These are phyloP conservation scores for Odontocolon sp. DNA, from an alignment of 2,888 invertebrate species.

Conservation along the genomic window DNA sequence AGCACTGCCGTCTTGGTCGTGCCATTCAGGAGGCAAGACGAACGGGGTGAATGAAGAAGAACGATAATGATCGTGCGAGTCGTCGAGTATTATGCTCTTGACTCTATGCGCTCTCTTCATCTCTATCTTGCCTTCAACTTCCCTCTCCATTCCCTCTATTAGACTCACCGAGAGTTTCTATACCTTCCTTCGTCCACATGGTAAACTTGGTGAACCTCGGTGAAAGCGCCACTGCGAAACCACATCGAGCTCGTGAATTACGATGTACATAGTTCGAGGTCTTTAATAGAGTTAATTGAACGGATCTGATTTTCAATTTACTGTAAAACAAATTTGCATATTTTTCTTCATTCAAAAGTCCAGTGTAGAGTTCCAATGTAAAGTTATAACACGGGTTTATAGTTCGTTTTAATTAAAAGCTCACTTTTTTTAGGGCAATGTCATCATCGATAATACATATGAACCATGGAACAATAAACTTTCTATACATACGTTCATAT, in stretches of 20 bases:
- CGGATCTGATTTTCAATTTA: neutral
- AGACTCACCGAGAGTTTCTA: slow-evolving; percentile 15
- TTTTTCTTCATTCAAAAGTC: neutral
- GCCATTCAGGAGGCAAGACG: slow-evolving; percentile 46
- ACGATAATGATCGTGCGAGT: slow-evolving; percentile 50
- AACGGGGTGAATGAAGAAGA: slow-evolving; percentile 44
- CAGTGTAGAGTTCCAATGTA: no score
- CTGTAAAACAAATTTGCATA: neutral
- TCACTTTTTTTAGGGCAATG: neutral
- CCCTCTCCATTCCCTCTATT: neutral
- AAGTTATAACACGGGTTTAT: neutral
- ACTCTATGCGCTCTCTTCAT: slow-evolving; percentile 45
- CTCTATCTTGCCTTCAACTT: slow-evolving; percentile 9
- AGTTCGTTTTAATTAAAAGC: neutral
- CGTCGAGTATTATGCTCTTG: slow-evolving; percentile 53
- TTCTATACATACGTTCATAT: no score
- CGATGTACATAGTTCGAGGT: neutral
- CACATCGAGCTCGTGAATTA: slow-evolving; percentile 7
- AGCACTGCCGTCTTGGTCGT: slow-evolving; percentile 16
- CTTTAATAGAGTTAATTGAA: slow-evolving; percentile 12
- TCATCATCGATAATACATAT: no score
- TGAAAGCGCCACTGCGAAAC: slow-evolving; percentile 27
- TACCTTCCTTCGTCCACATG: slow-evolving; percentile 31
- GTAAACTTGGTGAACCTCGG: slow-evolving; percentile 26
- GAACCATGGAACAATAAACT: no score